A percentile compares a stretch with the other conserved stretches of the same genome.
Evolutionary conservation across 2,888 invertebrate species (phyloP).

Genomic region (Ormyrus pomaceus): DNA sequence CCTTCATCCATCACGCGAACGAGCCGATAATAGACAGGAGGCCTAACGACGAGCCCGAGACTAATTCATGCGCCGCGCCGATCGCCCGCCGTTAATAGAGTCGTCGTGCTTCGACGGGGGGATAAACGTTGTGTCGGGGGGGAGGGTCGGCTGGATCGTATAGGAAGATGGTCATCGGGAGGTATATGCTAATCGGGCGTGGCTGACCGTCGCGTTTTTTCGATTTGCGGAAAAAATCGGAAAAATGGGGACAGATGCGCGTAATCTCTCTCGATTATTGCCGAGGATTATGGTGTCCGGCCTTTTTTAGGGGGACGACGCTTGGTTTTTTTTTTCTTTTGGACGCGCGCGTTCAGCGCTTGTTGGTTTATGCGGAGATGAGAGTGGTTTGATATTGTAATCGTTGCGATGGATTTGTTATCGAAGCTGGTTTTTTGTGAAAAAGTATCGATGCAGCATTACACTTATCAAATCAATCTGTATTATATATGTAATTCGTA

Average conservation of each 20-base stretch:
- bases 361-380: not conserved
- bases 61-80: conserved; percentile 9
- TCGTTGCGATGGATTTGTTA: not conserved
- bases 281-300: conserved; percentile 15
- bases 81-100: conserved; percentile 24
- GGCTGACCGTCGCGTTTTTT: conserved; percentile 27
- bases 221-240: not conserved
- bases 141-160: not conserved
- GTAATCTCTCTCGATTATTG: conserved; percentile 23
- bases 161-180: not conserved
- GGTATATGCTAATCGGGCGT: conserved; percentile 47
- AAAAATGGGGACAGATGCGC: conserved; percentile 20
- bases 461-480: too few species aligned
- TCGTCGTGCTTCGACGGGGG: conserved; percentile 5
- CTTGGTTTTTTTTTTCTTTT: not conserved
- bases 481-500: too few species aligned
- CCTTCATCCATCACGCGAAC: conserved; percentile 32
- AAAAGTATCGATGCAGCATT: too few species aligned
- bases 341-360: not conserved
- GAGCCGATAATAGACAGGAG: conserved; percentile 17
- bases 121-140: not conserved
- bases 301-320: not conserved
- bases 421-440: not conserved
- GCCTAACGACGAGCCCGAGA: not conserved
- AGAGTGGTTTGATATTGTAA: conserved; percentile 28